These are phyloP conservation scores for Micromesistius poutassou DNA, from an alignment of 2,797 vertebrate genomes.

Conservation along the genomic window DNA sequence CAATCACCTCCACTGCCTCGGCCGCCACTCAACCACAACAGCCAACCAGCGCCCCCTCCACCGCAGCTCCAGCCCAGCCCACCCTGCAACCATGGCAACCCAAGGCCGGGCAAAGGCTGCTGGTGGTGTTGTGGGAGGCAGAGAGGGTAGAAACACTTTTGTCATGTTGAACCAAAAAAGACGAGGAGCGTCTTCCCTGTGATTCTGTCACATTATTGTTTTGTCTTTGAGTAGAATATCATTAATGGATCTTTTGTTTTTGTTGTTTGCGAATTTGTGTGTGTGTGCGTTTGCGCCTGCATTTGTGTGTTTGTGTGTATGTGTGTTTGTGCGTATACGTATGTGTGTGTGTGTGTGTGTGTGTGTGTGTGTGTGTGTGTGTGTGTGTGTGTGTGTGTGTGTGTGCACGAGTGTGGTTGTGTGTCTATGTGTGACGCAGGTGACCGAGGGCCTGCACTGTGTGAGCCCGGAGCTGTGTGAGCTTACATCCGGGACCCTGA, in stretches of 20 bases:
- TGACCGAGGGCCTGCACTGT: conserved; percentile 85
- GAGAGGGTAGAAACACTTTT: conserved; percentile 77
- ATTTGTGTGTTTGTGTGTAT: conserved; percentile 5
- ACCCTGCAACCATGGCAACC: conserved; percentile 87
- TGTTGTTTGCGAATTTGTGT: background rate
- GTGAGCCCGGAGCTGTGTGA: conserved; percentile 87
- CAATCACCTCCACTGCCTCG: conserved; percentile 58
- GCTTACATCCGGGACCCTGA: conserved; percentile 83
- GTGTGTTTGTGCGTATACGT: background rate
- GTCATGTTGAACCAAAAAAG: background rate
- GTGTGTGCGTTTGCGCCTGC: background rate
- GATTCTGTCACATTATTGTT: background rate
- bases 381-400: conserved; percentile 2
- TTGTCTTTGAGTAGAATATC: background rate
- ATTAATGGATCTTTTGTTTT: background rate
- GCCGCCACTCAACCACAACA: conserved; percentile 65
- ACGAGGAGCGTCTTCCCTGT: background rate
- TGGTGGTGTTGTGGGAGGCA: conserved; percentile 89
- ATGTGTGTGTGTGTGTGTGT: conserved; percentile 18
- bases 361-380: background rate
- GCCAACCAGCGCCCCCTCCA: conserved; percentile 58
- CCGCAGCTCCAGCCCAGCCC: conserved; percentile 60
- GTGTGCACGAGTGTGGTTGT: conserved; percentile 3
- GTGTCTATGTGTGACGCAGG: conserved; percentile 64
- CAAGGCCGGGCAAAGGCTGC: conserved; percentile 83